Conservation (phyloP, 2,888 invertebrate genomes). For the Bembecia ichneumoniformis region DNA sequence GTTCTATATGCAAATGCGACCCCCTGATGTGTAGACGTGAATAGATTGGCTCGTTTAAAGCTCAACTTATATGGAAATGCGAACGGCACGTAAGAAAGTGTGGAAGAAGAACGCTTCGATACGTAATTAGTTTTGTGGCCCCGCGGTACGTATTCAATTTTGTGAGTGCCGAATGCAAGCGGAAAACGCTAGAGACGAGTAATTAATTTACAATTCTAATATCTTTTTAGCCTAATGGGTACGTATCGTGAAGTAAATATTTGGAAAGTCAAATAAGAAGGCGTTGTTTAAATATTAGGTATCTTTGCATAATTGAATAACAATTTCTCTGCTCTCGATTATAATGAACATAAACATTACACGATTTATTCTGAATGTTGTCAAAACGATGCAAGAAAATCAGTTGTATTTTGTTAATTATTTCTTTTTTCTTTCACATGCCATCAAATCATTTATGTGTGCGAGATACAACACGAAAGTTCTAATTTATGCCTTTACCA, state of each 20-base stretch:
- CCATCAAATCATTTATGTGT: no score
- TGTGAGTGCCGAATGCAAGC: slow-evolving; percentile 40
- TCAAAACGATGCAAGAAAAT: no score
- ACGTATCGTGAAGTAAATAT: slow-evolving; percentile 25
- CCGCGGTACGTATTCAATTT: slow-evolving; percentile 52
- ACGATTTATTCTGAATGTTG: no score
- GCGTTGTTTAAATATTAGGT: background rate
- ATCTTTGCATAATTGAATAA: background rate
- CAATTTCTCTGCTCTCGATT: background rate
- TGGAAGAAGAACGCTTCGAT: slow-evolving; percentile 66
- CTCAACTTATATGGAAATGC: slow-evolving; percentile 72
- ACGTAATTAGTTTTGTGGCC: slow-evolving; percentile 69
- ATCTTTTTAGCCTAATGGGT: slow-evolving; percentile 29
- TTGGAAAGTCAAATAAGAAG: slow-evolving; percentile 32
- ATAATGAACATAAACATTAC: no score
- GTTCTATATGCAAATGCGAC: slow-evolving; percentile 72
- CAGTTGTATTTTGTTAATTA: no score
- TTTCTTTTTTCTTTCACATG: no score
- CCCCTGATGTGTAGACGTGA: slow-evolving; percentile 73
- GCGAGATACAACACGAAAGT: no score
- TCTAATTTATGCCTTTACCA: no score
- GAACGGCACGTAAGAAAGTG: slow-evolving; percentile 72
- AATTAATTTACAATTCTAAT: slow-evolving; percentile 57
- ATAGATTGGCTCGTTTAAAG: slow-evolving; percentile 73
- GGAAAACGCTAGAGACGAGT: slow-evolving; percentile 35